phyloP scores from a whole-genome alignment of 2,888 invertebrate genomes.

The Smittia sp. region DNA sequence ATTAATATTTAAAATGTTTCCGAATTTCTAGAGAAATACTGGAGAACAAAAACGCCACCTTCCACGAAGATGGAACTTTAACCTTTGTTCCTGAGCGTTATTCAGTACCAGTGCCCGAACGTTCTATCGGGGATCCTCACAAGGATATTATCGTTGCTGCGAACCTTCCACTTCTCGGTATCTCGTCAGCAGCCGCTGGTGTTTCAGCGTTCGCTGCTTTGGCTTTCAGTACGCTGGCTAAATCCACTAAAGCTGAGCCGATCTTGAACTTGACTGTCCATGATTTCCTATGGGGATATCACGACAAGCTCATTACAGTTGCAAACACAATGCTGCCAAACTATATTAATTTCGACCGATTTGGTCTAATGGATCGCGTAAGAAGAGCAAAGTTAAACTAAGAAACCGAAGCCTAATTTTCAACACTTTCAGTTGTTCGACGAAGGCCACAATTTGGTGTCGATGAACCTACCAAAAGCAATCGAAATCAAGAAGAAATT shows the following conservation, averaged over 20 bases:
- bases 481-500: constrained; percentile 46
- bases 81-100: constrained; percentile 62
- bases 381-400: constrained; percentile 46
- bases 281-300: constrained; percentile 79
- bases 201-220: constrained; percentile 55
- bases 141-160: constrained; percentile 62
- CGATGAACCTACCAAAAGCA: constrained; percentile 54
- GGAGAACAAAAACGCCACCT: constrained; percentile 64
- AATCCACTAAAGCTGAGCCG: constrained; percentile 59
- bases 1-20: background rate
- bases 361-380: constrained; percentile 80
- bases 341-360: constrained; percentile 70
- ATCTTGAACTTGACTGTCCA: constrained; percentile 64
- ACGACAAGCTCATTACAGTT: constrained; percentile 68
- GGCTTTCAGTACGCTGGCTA: constrained; percentile 60
- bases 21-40: constrained; percentile 61
- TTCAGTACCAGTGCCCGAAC: constrained; percentile 61
- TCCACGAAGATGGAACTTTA: constrained; percentile 65
- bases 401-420: background rate
- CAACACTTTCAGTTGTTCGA: constrained; percentile 58
- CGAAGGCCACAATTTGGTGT: constrained; percentile 60
- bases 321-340: constrained; percentile 70
- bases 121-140: constrained; percentile 65
- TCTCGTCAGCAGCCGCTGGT: constrained; percentile 49
- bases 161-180: constrained; percentile 65